Conservation (phyloP, 2,113 vertebrate genomes). For the Cephalopholis sonnerati region DNA sequence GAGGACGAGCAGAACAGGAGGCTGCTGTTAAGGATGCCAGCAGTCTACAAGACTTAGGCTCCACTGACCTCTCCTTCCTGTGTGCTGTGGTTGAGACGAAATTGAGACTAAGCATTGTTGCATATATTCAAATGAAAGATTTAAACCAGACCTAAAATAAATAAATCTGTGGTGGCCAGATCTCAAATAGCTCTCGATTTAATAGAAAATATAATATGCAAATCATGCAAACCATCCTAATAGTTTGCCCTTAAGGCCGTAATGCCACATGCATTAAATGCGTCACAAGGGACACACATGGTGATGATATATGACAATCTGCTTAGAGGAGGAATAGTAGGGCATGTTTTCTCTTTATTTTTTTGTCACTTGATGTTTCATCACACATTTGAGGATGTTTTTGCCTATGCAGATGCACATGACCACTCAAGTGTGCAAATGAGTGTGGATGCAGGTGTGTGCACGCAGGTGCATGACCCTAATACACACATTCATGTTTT, state of each 20-base stretch:
- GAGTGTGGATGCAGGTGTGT: background rate
- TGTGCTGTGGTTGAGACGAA: background rate
- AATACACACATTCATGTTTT: background rate
- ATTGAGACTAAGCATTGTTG: background rate
- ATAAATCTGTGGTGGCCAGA: background rate
- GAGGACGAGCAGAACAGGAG: constrained; percentile 38
- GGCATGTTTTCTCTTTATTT: background rate
- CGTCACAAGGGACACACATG: constrained; percentile 8
- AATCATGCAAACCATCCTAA: constrained; percentile 14
- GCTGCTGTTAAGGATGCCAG: constrained; percentile 23
- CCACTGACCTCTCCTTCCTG: constrained; percentile 19
- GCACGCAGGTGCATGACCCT: background rate
- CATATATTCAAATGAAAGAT: background rate
- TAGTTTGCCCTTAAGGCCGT: constrained; percentile 20
- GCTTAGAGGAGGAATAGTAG: constrained; percentile 12
- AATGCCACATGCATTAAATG: constrained; percentile 18
- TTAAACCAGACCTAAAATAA: background rate
- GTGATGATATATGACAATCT: constrained; percentile 15
- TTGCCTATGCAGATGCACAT: constrained; percentile 11
- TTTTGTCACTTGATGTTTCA: constrained; percentile 22
- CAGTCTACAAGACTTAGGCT: background rate
- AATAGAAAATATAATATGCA: background rate
- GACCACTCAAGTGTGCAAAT: background rate
- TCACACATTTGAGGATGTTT: constrained; percentile 51
- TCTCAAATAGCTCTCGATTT: background rate